Evolutionary conservation across 2,888 invertebrate genomes (phyloP), one percentile per base, ranked within the genome.

Genomic region (Andrena trimmerana): DNA sequence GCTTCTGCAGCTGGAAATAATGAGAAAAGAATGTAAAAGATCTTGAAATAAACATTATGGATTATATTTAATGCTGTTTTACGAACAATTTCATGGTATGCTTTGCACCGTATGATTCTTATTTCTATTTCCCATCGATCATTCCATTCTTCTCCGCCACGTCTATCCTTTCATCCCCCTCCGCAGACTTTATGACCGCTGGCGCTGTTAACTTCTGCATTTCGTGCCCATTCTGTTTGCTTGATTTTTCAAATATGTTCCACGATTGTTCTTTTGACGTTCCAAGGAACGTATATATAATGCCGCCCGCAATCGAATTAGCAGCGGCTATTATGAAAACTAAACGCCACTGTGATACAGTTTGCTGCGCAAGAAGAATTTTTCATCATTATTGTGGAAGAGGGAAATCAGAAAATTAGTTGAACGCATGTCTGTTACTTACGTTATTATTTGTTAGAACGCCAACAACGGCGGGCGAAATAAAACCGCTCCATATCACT

Each of bases 391-490:
- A 20, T 52, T 5, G 27, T 0, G 24, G 1, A 27, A 57, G 1
- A 57, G 20, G 8, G 24, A 57, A 8, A 57, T 27, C 24, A 10
- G 57, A 8, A 4, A 24, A 10, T 1, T 8, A 54, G 10, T 1
- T 2, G 1, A 31, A 31, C 3, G 3, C 2, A 42, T 5, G 8
- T 20, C 7, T 42, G 2, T 16, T 31, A 95, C 95, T 95, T 93
- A 96, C 96, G 92, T 96, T 96, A 87, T 95, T 94, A 72, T 95
- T 95, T 0, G 96, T 96, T 8, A 96, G 91, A 68, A 95, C 91
- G 24, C 96, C 96, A 31, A 96, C 96, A 20, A 96, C 94, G 0
- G 94, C 92, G 0, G 96, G 96, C 1, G 96, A 96, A 65, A 96
- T 93, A 81, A 96, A 96, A 54, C 96, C 96, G 0, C 96, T 95